Percentiles rank a stretch among this genome's conserved stretches.
These are phyloP conservation scores for Odocoileus virginianus DNA, from an alignment of 2,113 vertebrate species.

Conservation along the genomic window DNA sequence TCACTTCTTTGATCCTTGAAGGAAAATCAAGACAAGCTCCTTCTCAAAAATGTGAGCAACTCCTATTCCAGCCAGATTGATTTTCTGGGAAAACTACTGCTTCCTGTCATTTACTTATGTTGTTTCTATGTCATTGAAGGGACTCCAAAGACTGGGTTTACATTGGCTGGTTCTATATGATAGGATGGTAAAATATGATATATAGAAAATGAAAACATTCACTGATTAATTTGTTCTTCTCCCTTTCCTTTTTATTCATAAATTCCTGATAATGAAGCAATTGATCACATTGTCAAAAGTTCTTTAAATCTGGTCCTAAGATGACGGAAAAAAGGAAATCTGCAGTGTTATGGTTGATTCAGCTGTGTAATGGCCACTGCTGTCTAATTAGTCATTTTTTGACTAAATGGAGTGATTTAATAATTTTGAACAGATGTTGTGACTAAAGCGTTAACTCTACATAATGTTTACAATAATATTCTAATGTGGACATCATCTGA, in stretches of 20 bases:
- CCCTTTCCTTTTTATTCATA: neutral
- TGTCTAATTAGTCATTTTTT: conserved; percentile 28
- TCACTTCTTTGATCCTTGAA: neutral
- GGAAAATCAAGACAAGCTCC: neutral
- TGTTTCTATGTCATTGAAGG: neutral
- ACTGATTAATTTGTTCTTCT: neutral
- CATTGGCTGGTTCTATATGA: neutral
- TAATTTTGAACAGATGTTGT: conserved; percentile 26
- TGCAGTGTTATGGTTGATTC: neutral
- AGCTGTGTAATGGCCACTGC: neutral
- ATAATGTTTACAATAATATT: conserved; percentile 20
- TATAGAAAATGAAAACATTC: neutral
- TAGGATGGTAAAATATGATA: neutral
- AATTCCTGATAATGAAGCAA: conserved; percentile 31
- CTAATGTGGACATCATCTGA: neutral
- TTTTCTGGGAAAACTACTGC: neutral
- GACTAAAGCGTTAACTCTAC: neutral
- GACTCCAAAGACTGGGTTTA: neutral
- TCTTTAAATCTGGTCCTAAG: conserved; percentile 23
- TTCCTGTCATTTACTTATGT: neutral
- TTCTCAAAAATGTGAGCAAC: neutral
- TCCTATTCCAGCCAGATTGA: neutral
- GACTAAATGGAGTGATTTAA: neutral
- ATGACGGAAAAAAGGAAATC: neutral
- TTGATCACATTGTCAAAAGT: conserved; percentile 16